These are phyloP conservation scores for Cygnus atratus DNA, from an alignment of 2,113 vertebrate genomes.

Conservation along the genomic window DNA sequence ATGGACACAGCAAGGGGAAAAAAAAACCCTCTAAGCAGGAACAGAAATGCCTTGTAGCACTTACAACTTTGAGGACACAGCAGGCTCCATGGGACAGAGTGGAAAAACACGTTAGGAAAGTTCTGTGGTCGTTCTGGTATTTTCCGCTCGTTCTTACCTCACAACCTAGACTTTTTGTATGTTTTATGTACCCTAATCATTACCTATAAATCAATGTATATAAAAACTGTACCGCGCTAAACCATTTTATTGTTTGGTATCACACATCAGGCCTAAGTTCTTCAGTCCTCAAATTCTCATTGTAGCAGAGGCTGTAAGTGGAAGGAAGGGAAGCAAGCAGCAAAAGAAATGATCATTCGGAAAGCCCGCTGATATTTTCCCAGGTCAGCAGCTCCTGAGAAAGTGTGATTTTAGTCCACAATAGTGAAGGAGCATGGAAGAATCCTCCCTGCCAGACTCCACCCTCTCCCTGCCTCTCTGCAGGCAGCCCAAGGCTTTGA, in stretches of 20 bases:
- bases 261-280: not conserved
- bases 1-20: not conserved
- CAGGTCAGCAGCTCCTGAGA: not conserved
- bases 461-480: not conserved
- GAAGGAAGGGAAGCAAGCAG: not conserved
- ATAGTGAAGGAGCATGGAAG: not conserved
- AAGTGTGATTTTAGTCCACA: not conserved
- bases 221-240: not conserved
- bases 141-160: fast-evolving
- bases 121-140: not conserved
- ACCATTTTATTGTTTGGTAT: not conserved
- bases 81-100: not conserved
- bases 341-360: not conserved
- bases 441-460: not conserved
- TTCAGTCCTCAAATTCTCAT: not conserved
- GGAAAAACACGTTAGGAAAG: not conserved
- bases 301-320: not conserved
- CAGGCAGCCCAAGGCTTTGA: not conserved
- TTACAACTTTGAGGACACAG: not conserved
- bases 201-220: not conserved
- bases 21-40: not conserved
- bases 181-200: not conserved
- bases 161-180: not conserved
- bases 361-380: not conserved
- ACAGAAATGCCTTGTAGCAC: not conserved